These are phyloP conservation scores for Narcine bancroftii DNA, from an alignment of 2,113 vertebrate species.

Conservation along the genomic window DNA sequence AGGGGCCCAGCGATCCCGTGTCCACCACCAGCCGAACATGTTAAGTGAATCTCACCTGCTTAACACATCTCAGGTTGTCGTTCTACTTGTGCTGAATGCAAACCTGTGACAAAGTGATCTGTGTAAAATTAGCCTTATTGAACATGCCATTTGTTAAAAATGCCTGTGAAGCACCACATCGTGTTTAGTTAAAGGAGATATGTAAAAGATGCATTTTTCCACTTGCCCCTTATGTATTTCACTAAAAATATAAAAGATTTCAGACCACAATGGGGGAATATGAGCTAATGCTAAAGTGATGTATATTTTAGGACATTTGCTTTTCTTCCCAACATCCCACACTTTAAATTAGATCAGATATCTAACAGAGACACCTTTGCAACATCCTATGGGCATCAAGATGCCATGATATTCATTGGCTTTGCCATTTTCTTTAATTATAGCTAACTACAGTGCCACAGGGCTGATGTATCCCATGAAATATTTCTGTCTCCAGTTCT, in stretches of 20 bases:
- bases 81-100: background rate
- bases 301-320: background rate
- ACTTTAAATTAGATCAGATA: background rate
- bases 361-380: background rate
- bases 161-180: background rate
- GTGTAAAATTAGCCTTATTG: background rate
- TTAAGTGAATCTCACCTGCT: conserved; percentile 47
- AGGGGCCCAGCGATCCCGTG: conserved; percentile 63
- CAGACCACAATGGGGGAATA: background rate
- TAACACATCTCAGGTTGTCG: background rate
- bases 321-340: background rate
- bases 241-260: too few species aligned
- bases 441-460: background rate
- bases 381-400: background rate
- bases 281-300: background rate
- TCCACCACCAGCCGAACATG: conserved; percentile 66
- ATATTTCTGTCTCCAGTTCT: background rate
- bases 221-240: background rate
- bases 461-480: background rate
- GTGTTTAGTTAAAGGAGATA: background rate
- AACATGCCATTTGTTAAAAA: background rate
- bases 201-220: background rate
- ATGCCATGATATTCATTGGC: background rate
- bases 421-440: background rate
- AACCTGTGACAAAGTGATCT: background rate